Evolutionary conservation across 2,797 vertebrate species (phyloP).

Genomic region (Tiaroga cobitis): DNA sequence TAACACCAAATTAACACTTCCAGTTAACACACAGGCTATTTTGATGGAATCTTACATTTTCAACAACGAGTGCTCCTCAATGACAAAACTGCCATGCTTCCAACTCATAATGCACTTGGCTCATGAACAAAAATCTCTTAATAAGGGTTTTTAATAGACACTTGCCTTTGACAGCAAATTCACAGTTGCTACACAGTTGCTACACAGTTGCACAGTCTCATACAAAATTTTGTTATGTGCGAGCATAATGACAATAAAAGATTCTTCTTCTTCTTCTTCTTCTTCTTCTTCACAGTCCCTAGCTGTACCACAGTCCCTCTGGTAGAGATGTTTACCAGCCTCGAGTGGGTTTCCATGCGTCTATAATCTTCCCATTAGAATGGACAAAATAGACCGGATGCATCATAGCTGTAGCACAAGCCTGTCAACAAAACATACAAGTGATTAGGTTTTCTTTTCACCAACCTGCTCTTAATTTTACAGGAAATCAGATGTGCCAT

Average conservation of each 20-base stretch:
- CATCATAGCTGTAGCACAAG: constrained; percentile 84
- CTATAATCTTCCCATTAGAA: constrained; percentile 74
- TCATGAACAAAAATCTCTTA: neutral
- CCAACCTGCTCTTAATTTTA: neutral
- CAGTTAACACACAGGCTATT: neutral
- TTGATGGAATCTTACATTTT: neutral
- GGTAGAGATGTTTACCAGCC: constrained; percentile 79
- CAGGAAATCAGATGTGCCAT: neutral
- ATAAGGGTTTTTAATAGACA: neutral
- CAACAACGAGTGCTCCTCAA: neutral
- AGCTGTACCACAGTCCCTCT: neutral
- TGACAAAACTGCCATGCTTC: neutral
- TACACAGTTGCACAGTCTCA: too few species aligned
- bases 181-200: neutral
- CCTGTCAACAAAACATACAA: constrained; percentile 67
- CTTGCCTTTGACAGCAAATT: neutral
- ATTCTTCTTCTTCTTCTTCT: too few species aligned
- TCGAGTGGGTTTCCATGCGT: constrained; percentile 81
- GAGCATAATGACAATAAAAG: too few species aligned
- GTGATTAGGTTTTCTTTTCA: neutral
- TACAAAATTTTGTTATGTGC: too few species aligned
- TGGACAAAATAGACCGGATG: constrained; percentile 83
- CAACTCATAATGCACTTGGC: neutral
- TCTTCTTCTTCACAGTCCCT: too few species aligned
- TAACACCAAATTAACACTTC: too few species aligned